Percentiles rank a stretch among this genome's conserved stretches.
Evolutionary conservation across 2,113 vertebrate genomes (phyloP).

Genomic region (Burhinus bistriatus): DNA sequence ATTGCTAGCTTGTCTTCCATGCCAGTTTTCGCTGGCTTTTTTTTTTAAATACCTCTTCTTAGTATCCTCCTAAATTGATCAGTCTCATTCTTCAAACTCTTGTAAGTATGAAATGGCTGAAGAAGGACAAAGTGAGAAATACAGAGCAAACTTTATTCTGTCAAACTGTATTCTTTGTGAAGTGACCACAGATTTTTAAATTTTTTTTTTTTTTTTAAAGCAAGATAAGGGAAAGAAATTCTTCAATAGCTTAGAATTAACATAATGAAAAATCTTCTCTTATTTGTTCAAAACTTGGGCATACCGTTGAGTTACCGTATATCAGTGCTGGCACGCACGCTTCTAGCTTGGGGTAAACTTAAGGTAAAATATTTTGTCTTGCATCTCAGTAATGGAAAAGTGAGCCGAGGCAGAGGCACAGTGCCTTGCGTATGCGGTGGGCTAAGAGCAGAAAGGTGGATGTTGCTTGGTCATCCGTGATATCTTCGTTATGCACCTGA

Average conservation of each 20-base stretch:
- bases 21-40: accelerated
- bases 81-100: background rate
- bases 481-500: background rate
- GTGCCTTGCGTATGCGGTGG: background rate
- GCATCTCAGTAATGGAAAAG: background rate
- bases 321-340: accelerated
- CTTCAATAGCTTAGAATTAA: background rate
- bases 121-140: background rate
- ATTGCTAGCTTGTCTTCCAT: background rate
- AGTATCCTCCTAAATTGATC: background rate
- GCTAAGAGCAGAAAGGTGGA: background rate
- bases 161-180: background rate
- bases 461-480: background rate
- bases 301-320: accelerated
- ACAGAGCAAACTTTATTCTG: background rate
- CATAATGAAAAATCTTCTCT: background rate
- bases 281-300: background rate
- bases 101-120: background rate
- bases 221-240: background rate
- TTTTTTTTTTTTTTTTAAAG: background rate
- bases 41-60: background rate
- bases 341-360: background rate
- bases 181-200: background rate
- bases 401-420: background rate
- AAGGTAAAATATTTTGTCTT: background rate